These are phyloP conservation scores for Parascotia fuliginaria DNA, from an alignment of 2,888 invertebrate genomes.

Conservation along the genomic window DNA sequence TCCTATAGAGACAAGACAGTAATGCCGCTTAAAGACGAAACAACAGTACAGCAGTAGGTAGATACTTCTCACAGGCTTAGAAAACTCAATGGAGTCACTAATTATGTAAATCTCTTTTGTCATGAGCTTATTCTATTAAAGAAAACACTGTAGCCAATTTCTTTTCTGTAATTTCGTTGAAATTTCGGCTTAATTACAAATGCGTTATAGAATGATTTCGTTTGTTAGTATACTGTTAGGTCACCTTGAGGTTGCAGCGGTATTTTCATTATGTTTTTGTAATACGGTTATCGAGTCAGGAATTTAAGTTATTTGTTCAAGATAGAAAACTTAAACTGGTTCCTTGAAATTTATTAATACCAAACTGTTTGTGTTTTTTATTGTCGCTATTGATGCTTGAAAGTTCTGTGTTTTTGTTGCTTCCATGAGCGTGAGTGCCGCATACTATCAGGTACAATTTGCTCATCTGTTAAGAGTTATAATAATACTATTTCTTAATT, in stretches of 20 bases:
- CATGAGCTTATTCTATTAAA: conserved; percentile 51
- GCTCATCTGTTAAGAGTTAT: no score
- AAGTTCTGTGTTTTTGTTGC: no score
- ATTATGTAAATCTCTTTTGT: conserved; percentile 59
- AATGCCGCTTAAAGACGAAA: conserved; percentile 3
- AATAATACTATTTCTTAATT: no score
- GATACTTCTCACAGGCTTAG: conserved; percentile 30
- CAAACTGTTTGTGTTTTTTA: not conserved
- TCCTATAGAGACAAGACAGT: conserved; percentile 16
- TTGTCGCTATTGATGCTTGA: not conserved
- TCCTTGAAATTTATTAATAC: not conserved
- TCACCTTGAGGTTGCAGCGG: conserved; percentile 21
- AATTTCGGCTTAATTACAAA: conserved; percentile 21
- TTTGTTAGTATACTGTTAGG: conserved; percentile 13
- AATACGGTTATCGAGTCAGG: conserved; percentile 13
- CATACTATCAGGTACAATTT: no score
- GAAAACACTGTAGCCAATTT: conserved; percentile 39
- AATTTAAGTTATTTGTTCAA: conserved; percentile 17
- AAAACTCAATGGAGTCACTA: conserved; percentile 44
- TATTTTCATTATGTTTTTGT: conserved; percentile 19
- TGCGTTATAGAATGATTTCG: conserved; percentile 28
- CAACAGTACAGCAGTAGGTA: conserved; percentile 30
- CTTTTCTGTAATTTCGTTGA: conserved; percentile 22
- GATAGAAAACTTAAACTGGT: not conserved
- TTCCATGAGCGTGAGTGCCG: no score